Evolutionary conservation across 2,797 vertebrate genomes (phyloP).

Genomic region (Diglossa cyanea): DNA sequence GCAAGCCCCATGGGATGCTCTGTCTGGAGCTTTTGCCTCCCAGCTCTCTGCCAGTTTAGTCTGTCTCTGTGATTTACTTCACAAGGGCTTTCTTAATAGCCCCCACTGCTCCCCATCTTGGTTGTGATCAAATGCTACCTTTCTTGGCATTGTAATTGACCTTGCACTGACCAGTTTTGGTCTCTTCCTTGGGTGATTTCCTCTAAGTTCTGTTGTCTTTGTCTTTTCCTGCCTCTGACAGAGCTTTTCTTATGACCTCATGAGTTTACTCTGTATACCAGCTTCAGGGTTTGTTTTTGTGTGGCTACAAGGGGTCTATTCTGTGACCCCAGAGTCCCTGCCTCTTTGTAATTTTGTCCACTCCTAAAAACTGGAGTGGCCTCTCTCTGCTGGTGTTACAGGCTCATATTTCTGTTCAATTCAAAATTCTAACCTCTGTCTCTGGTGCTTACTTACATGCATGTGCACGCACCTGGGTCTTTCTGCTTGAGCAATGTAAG

Average conservation of each 20-base stretch:
- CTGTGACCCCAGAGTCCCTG: not conserved
- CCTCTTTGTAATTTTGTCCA: not conserved
- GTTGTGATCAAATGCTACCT: not conserved
- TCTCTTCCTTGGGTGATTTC: not conserved
- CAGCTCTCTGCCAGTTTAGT: not conserved
- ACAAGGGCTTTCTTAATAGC: not conserved
- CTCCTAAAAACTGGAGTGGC: not conserved
- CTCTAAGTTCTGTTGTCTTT: not conserved
- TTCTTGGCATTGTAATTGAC: not conserved
- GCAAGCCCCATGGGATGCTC: slow-evolving; percentile 1
- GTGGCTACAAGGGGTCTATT: not conserved
- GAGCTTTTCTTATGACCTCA: not conserved
- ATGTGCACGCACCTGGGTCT: not conserved
- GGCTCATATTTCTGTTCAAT: not conserved
- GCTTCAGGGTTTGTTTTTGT: not conserved
- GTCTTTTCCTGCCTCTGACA: not conserved
- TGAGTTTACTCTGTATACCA: not conserved
- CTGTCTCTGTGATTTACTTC: not conserved
- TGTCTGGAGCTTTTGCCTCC: slow-evolving; percentile 36
- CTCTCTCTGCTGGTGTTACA: not conserved
- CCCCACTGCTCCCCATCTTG: not conserved
- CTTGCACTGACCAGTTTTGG: not conserved
- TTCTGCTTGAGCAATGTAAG: not conserved
- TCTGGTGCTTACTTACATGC: not conserved
- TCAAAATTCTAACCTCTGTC: not conserved